Conservation (phyloP, 2,888 invertebrate genomes). For the Ferrisia virgata region DNA sequence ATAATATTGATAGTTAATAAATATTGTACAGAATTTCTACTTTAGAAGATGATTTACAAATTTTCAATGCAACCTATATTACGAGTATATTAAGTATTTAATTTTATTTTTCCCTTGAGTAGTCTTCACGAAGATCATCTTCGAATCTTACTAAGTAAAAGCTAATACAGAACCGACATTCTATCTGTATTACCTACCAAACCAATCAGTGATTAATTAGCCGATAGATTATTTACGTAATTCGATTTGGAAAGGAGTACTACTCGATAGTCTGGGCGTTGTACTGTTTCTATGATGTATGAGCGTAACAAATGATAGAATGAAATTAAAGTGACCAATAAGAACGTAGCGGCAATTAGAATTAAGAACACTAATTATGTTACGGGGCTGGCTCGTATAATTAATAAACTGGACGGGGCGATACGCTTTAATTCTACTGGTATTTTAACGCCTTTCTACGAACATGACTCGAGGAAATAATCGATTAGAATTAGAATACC, state of each 20-base stretch:
- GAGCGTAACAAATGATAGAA: not conserved
- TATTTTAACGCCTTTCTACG: slow-evolving; percentile 17
- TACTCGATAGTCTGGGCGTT: not conserved
- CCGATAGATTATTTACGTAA: not conserved
- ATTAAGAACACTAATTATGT: not conserved
- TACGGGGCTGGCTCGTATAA: not conserved
- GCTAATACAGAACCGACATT: no score
- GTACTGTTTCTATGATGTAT: not conserved
- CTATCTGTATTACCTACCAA: not conserved
- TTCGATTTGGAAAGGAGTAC: not conserved
- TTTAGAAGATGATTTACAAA: no score
- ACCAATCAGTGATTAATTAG: not conserved
- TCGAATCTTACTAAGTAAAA: no score
- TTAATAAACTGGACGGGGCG: slow-evolving; percentile 1
- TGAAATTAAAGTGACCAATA: not conserved
- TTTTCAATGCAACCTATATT: no score
- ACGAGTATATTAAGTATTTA: no score
- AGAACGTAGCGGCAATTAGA: not conserved
- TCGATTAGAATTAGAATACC: not conserved
- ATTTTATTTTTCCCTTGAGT: no score
- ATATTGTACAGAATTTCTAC: no score
- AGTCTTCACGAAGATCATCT: no score
- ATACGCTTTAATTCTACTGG: not conserved
- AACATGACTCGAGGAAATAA: not conserved
- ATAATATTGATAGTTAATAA: no score